Percentiles rank a stretch among this genome's conserved stretches.
Conservation (phyloP, 2,113 vertebrate species). For the Bufo bufo region DNA sequence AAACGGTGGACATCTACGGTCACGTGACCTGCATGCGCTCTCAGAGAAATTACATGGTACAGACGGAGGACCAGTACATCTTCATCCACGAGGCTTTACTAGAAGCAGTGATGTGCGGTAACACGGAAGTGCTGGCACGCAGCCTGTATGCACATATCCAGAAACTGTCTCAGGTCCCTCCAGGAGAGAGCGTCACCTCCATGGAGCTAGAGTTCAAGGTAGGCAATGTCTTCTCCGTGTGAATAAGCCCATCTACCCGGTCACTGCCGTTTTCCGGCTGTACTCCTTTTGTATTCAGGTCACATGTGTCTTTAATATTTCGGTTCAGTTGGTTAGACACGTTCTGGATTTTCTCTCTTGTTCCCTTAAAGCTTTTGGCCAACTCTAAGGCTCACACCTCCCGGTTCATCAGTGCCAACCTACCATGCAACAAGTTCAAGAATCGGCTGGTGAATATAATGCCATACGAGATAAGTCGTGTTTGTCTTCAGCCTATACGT, state of each 20-base stretch:
- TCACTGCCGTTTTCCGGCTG: no score
- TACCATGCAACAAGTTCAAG: constrained; percentile 98
- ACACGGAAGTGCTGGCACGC: constrained; percentile 89
- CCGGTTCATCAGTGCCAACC: constrained; percentile 95
- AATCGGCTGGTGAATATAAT: constrained; percentile 95
- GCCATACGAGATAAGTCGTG: constrained; percentile 92
- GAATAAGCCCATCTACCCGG: no score
- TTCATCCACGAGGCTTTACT: constrained; percentile 95
- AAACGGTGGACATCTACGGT: constrained; percentile 91
- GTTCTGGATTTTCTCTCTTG: background rate
- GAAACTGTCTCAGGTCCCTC: constrained; percentile 85
- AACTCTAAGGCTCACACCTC: constrained; percentile 93
- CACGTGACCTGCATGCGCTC: constrained; percentile 95
- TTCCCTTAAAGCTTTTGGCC: constrained; percentile 82
- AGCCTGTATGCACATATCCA: constrained; percentile 93
- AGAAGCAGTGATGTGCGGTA: constrained; percentile 87
- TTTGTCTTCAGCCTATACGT: constrained; percentile 93
- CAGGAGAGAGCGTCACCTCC: constrained; percentile 83
- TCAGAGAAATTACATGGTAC: constrained; percentile 98
- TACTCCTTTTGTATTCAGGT: no score
- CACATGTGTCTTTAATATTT: background rate
- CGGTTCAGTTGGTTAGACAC: background rate
- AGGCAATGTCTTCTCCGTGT: constrained; percentile 47
- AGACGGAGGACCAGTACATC: constrained; percentile 96
- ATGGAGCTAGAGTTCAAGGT: constrained; percentile 99